A percentile compares a stretch with the other conserved stretches of the same genome.
Conservation (phyloP, 2,888 invertebrate genomes). For the Geophilus truncorum region DNA sequence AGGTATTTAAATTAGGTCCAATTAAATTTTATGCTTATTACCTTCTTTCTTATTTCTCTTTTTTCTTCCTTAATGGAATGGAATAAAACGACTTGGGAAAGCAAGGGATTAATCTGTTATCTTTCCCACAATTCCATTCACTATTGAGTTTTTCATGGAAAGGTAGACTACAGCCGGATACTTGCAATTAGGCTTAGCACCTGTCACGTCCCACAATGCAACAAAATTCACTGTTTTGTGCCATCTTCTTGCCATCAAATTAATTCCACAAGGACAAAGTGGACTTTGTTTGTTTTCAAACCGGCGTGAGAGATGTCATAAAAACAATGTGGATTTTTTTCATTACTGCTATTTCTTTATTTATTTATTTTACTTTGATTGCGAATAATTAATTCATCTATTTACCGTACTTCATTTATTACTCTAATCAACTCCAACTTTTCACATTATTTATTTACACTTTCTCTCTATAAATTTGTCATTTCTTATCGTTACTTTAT, state of each 20-base stretch:
- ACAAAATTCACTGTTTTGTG: neutral
- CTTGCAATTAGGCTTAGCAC: conserved; percentile 8
- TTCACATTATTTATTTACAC: no score
- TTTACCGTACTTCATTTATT: no score
- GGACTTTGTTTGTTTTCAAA: neutral
- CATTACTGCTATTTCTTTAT: no score
- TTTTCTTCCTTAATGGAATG: neutral
- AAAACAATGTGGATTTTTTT: no score
- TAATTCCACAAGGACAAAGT: neutral
- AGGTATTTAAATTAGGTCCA: neutral
- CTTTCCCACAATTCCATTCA: conserved; percentile 21
- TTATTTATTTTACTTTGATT: no score
- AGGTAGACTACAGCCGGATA: neutral
- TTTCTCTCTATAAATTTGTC: no score
- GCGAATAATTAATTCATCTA: no score
- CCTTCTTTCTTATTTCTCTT: neutral
- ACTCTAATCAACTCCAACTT: no score
- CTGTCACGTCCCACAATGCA: conserved; percentile 15
- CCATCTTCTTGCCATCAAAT: neutral
- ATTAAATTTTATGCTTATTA: neutral
- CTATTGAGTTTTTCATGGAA: neutral
- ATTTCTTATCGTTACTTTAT: neutral
- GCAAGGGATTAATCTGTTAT: conserved; percentile 1
- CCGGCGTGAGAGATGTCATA: no score
- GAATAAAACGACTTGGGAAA: neutral